A percentile compares a stretch with the other conserved stretches of the same genome.
These are phyloP conservation scores for Leucoma salicis DNA, from an alignment of 2,888 invertebrate species.

Conservation along the genomic window DNA sequence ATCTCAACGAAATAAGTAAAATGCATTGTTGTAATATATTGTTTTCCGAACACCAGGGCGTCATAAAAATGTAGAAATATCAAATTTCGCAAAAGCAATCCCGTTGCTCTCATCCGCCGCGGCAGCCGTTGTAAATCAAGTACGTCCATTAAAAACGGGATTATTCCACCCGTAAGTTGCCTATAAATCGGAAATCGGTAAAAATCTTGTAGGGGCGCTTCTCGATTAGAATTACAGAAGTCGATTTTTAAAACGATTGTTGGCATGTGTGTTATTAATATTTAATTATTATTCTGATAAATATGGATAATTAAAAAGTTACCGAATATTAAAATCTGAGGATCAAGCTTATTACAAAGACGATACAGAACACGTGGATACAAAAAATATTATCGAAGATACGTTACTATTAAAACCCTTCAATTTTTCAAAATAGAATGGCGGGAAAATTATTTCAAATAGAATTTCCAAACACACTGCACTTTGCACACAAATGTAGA, in stretches of 20 bases:
- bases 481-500: too few relatives aligned
- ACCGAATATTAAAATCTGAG: too few relatives aligned
- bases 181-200: conserved; percentile 74
- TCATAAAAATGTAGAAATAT: conserved; percentile 77
- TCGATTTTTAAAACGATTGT: neutral
- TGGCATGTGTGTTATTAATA: too few relatives aligned
- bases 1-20: conserved; percentile 6
- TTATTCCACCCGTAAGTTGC: conserved; percentile 76
- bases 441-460: too few relatives aligned
- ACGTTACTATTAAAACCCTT: too few relatives aligned
- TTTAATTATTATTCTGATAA: too few relatives aligned
- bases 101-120: conserved; percentile 50
- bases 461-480: too few relatives aligned
- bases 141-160: conserved; percentile 76
- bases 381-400: too few relatives aligned
- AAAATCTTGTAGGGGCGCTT: conserved; percentile 32
- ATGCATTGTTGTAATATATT: conserved; percentile 22
- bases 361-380: too few relatives aligned
- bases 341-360: too few relatives aligned
- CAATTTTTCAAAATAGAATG: too few relatives aligned
- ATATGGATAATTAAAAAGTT: too few relatives aligned
- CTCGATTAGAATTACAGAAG: neutral
- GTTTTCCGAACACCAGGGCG: conserved; percentile 52
- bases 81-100: conserved; percentile 77
- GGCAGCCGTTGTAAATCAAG: conserved; percentile 69